phyloP scores from a whole-genome alignment of 2,888 invertebrate species.

The Stictocephala bisonia region DNA sequence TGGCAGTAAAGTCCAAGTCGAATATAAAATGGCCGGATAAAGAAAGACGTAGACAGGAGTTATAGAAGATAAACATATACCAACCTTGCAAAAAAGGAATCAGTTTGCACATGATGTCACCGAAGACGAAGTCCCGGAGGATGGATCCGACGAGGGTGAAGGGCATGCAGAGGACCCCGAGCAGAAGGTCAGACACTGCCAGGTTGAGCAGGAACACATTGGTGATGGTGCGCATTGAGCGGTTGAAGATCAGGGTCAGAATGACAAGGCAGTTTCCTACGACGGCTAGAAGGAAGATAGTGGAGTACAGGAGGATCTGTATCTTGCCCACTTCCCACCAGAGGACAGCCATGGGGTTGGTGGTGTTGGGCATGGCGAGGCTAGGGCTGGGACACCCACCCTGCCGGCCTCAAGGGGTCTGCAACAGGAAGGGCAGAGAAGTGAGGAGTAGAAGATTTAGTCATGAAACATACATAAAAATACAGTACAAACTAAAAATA shows the following conservation, averaged over 20 bases:
- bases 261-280: constrained; percentile 73
- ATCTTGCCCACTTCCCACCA: constrained; percentile 65
- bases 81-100: constrained; percentile 81
- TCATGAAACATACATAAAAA: too few species aligned
- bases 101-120: constrained; percentile 77
- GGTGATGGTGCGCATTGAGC: constrained; percentile 69
- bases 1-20: too few species aligned
- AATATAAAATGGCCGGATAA: too few species aligned
- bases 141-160: constrained; percentile 77
- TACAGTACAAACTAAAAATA: too few species aligned
- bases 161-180: constrained; percentile 82
- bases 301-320: constrained; percentile 69
- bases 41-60: too few species aligned
- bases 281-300: too few species aligned
- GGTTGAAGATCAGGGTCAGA: constrained; percentile 68
- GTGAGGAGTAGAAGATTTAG: too few species aligned
- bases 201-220: constrained; percentile 67
- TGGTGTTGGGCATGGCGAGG: constrained; percentile 17
- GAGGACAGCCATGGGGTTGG: background rate
- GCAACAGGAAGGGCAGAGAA: too few species aligned
- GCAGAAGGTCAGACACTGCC: constrained; percentile 75
- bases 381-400: too few species aligned
- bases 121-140: constrained; percentile 77
- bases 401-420: too few species aligned
- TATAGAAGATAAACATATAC: too few species aligned